Base-by-base conservation (phyloP, 2,113 vertebrate genomes). In the Tyto alba region DNA sequence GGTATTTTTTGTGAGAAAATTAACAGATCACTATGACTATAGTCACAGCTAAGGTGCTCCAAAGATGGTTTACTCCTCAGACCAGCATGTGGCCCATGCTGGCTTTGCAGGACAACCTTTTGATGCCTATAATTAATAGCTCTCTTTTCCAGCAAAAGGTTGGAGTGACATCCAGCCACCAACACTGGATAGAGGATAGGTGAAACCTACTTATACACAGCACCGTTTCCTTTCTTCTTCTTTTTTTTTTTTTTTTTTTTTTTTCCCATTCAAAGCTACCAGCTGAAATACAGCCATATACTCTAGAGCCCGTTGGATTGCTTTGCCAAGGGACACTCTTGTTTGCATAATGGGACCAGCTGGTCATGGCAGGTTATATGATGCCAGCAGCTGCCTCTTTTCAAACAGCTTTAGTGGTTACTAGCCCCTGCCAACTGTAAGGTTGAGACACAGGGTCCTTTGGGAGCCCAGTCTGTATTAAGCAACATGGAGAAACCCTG, bases 261-360 rank as follows among this genome's bases (percentile, higher is more conserved):
- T 48, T 32, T 56, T 78, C 40, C 47, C 50, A 50, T 80, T 75
- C 64, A 86, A 79, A 93, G 55, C 60, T 71, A 73, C 40, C 56
- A 71, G 76, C 93, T 93, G 87, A 95, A 93, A 48, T 64, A n/a
- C 62, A 90, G 79, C n/a, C 48, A 7, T 32, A 62, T 4, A n/a
- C 85, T 74, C 57, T 34, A 56, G 55, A 94, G 82, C 64, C 68
- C 55, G 56, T 48, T 13, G 12, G 66, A 68, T 75, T 62, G 86
- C 82, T 93, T 87, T 96, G 89, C 82, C 90, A 93, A 87, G 86
- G 75, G 76, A 93, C 4, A 10, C 55, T 92, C 89, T 86, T 84
- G 84, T 92, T 92, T 92, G 91, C 87, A 91, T 90, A 95, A 96
- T 89, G 77, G 84, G 73, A 94, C 91, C 91, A 96, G 92, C 88